Percentiles rank a stretch among this genome's conserved stretches.
Conservation (phyloP, 1,140 invertebrate species). For the Heliconius melpomene region DNA sequence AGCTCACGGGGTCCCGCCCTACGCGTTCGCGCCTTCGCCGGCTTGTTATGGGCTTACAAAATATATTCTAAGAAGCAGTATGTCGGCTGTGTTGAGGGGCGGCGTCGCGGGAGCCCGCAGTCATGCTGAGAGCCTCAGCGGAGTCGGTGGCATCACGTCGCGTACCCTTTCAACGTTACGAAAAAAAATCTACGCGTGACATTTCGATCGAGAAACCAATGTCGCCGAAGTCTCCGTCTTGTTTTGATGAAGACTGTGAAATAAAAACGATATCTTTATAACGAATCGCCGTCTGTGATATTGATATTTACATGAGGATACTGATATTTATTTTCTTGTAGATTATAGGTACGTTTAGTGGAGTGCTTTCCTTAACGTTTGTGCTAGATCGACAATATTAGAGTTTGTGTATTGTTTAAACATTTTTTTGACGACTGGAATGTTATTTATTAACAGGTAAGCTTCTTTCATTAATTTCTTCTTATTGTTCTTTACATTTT, state of each 20-base stretch:
- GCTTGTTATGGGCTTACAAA: conserved; percentile 52
- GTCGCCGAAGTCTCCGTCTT: conserved; percentile 45
- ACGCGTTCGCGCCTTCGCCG: conserved; percentile 61
- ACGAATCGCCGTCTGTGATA: conserved; percentile 73
- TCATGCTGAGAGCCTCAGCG: conserved; percentile 78
- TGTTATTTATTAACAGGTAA: conserved; percentile 45
- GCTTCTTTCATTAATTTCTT: conserved; percentile 9
- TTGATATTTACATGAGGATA: conserved; percentile 61
- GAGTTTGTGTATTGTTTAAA: conserved; percentile 41
- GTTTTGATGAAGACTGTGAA: conserved; percentile 43
- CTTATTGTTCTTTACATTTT: not conserved
- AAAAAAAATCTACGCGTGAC: conserved; percentile 70
- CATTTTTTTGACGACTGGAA: conserved; percentile 34
- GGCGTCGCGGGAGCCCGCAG: conserved; percentile 77
- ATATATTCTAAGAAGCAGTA: conserved; percentile 75
- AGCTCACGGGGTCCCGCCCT: conserved; percentile 65
- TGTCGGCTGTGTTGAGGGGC: conserved; percentile 72
- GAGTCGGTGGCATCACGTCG: conserved; percentile 73
- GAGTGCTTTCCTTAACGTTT: conserved; percentile 55
- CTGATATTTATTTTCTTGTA: conserved; percentile 56
- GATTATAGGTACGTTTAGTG: conserved; percentile 57
- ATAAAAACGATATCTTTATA: conserved; percentile 61
- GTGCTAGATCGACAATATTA: conserved; percentile 40
- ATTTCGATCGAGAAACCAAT: conserved; percentile 66
- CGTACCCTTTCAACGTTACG: conserved; percentile 64